Conservation (phyloP, 2,113 vertebrate genomes). For the Columba janthina region DNA sequence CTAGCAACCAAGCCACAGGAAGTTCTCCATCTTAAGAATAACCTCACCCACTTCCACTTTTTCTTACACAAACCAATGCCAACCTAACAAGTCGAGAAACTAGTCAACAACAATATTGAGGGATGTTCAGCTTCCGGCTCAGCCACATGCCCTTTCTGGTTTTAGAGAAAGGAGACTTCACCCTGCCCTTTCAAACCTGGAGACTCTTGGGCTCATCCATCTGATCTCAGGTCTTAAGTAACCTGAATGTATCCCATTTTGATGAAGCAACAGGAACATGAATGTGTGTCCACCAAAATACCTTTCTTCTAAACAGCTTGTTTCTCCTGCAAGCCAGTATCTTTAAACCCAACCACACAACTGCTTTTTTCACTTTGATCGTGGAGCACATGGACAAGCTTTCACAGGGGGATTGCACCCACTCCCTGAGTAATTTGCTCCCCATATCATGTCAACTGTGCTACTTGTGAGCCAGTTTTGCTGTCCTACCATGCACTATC, state of each 20-base stretch:
- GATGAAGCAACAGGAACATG: rapidly evolving
- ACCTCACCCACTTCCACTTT: not conserved
- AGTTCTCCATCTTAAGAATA: not conserved
- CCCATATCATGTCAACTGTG: rapidly evolving
- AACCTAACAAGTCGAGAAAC: not conserved
- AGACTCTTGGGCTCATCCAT: not conserved
- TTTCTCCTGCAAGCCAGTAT: not conserved
- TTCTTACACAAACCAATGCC: not conserved
- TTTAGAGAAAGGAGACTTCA: not conserved
- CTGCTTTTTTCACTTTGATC: not conserved
- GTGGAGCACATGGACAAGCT: not conserved
- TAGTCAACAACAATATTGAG: rapidly evolving
- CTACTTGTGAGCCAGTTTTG: rapidly evolving
- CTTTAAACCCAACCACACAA: not conserved
- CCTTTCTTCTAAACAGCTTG: not conserved
- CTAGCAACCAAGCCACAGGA: not conserved
- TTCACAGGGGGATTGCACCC: too few species aligned
- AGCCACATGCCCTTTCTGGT: not conserved
- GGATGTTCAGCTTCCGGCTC: not conserved
- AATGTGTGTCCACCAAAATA: not conserved
- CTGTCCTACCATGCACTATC: not conserved
- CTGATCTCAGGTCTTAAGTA: not conserved
- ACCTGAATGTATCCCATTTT: not conserved
- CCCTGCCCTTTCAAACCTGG: not conserved
- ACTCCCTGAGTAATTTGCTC: not conserved